Evolutionary conservation across 2,797 vertebrate genomes (phyloP).

Genomic region (Poeciliopsis gracilis): DNA sequence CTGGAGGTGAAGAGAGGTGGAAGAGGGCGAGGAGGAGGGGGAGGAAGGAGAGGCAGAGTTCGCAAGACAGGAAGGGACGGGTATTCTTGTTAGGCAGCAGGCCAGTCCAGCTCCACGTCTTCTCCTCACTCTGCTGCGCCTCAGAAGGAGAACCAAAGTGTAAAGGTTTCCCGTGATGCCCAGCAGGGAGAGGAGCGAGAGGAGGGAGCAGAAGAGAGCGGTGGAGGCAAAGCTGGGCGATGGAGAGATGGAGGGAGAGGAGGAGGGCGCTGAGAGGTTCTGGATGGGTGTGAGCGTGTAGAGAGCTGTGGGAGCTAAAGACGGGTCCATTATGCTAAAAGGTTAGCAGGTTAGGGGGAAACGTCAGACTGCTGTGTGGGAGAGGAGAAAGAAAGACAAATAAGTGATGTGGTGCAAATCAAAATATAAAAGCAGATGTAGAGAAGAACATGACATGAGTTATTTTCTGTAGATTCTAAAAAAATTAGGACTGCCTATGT

Average conservation of each 20-base stretch:
- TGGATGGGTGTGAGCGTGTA: conserved; percentile 67
- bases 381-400: conserved; percentile 16
- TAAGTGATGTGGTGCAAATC: not conserved
- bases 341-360: conserved; percentile 4
- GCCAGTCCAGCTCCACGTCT: conserved; percentile 46
- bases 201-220: conserved; percentile 80
- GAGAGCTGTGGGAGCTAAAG: conserved; percentile 68
- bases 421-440: conserved; percentile 4
- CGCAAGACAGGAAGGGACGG: conserved; percentile 68
- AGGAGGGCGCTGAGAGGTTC: conserved; percentile 72
- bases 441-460: conserved; percentile 36
- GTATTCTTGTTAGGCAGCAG: conserved; percentile 69
- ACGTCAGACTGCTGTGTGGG: conserved; percentile 20
- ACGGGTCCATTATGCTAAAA: conserved; percentile 70
- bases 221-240: conserved; percentile 83
- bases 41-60: conserved; percentile 71
- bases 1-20: conserved; percentile 86
- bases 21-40: conserved; percentile 73
- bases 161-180: conserved; percentile 87
- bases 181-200: conserved; percentile 84
- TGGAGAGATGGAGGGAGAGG: conserved; percentile 76
- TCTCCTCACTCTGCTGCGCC: conserved; percentile 74
- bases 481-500: not conserved
- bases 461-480: conserved; percentile 23
- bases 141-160: conserved; percentile 82